These are phyloP conservation scores for Drosophila birchii DNA, from an alignment of 2,888 invertebrate genomes.

Conservation along the genomic window DNA sequence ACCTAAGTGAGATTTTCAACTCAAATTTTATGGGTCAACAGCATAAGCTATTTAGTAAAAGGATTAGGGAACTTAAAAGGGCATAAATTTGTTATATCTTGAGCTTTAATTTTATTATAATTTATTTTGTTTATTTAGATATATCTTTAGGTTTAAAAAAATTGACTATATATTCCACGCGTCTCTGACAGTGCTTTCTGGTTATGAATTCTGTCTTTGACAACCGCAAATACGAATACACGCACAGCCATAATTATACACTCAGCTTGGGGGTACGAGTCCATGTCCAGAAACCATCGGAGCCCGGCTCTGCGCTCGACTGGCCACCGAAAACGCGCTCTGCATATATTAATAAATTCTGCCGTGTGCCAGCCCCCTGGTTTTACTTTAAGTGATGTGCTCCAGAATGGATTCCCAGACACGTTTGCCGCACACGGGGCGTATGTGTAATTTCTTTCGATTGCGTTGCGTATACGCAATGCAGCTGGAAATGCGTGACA, in stretches of 20 bases:
- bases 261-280: slow-evolving; percentile 28
- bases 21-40: neutral
- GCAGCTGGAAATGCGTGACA: slow-evolving; percentile 65
- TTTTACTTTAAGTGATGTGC: slow-evolving; percentile 42
- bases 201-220: neutral
- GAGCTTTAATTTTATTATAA: no score
- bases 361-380: slow-evolving; percentile 11
- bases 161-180: neutral
- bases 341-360: slow-evolving; percentile 76
- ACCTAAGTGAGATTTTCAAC: neutral
- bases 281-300: slow-evolving; percentile 37
- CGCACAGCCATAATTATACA: slow-evolving; percentile 40
- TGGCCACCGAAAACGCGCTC: slow-evolving; percentile 62
- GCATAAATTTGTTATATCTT: neutral
- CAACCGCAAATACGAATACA: slow-evolving; percentile 24
- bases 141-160: neutral
- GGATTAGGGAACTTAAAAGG: neutral
- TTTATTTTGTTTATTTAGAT: no score
- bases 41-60: neutral
- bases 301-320: slow-evolving; percentile 35
- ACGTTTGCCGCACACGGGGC: slow-evolving; percentile 66
- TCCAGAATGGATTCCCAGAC: slow-evolving; percentile 70
- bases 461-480: slow-evolving; percentile 23
- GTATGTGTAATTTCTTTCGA: slow-evolving; percentile 70
- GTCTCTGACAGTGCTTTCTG: no score